Evolutionary conservation across 2,797 vertebrate species (phyloP), one percentile per base, ranked within the genome.

Genomic region (Cossypha caffra): DNA sequence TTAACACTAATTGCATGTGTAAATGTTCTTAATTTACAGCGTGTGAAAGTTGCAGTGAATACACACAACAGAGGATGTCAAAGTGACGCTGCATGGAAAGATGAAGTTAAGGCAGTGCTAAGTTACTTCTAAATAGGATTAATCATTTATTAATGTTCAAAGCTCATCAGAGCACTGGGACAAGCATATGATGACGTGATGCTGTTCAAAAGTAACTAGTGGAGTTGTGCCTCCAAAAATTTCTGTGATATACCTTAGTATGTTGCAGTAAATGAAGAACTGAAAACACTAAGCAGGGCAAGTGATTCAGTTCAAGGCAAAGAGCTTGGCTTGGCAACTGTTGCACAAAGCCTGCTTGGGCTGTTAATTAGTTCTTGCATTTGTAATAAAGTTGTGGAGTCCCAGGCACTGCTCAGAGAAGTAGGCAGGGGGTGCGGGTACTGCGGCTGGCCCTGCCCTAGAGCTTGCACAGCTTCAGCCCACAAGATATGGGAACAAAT

Each of bases 1-100:
- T 96, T 95, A 94, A 89, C 54, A 55, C 91, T 96, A 96, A 97
- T 96, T 96, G 90, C 80, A 85, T 94, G 93, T 94, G 95, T 95
- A 97, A 97, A 93, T 84, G 90, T 86, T 89, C 89, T 94, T 92
- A 91, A 94, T 95, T 97, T 97, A 95, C 81, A 88, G 87, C 16
- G 26, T 95, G 95, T 97, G 92, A 97, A 97, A 95, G 91, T 95
- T 91, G 86, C 73, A 58, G 48, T 95, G 93, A 96, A 91, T 84
- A 88, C 72, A 86, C 71, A 86, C 66, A 90, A 96, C 90, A 90
- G 86, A 95, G 73, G 47, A 76, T 82, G 83, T 96, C 93, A 90
- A 96, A 94, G 81, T 82, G 94, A 95, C 54, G 6, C 86, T 92
- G 79, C 57, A 12, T 50, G 92, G 84, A 89, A 91, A 71, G 57